Percentiles rank a stretch among this genome's conserved stretches.
These are phyloP conservation scores for Eublepharis macularius DNA, from an alignment of 2,113 vertebrate genomes.

Conservation along the genomic window DNA sequence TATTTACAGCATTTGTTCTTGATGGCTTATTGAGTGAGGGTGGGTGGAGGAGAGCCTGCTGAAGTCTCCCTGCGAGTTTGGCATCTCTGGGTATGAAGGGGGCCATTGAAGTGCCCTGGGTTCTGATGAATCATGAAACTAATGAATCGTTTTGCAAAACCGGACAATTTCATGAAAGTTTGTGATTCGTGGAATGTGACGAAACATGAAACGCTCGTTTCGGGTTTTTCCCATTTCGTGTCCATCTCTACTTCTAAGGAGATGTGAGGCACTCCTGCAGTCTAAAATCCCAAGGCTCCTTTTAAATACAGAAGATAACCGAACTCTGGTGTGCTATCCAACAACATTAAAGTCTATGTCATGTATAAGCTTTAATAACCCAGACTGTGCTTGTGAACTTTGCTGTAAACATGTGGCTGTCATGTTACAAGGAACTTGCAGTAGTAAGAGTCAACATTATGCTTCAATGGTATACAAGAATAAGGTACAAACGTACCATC, in stretches of 20 bases:
- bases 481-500: not conserved
- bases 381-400: constrained; percentile 41
- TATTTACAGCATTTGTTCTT: no score
- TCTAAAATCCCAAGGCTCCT: constrained; percentile 4
- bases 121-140: no score
- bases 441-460: constrained; percentile 38
- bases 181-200: no score
- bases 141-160: no score
- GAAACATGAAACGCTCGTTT: no score
- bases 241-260: constrained; percentile 29
- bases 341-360: constrained; percentile 25
- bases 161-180: no score
- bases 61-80: no score
- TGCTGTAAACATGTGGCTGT: constrained; percentile 30
- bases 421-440: constrained; percentile 27
- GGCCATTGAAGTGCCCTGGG: no score
- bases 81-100: no score
- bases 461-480: not conserved
- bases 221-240: no score
- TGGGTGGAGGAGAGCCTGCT: no score
- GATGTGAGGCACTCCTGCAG: not conserved
- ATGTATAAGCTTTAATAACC: constrained; percentile 49
- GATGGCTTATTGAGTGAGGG: no score
- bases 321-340: constrained; percentile 41
- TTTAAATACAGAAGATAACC: constrained; percentile 33